Evolutionary conservation across 2,888 invertebrate genomes (phyloP), one percentile per base, ranked within the genome.

Genomic region (Tiphia femorata): DNA sequence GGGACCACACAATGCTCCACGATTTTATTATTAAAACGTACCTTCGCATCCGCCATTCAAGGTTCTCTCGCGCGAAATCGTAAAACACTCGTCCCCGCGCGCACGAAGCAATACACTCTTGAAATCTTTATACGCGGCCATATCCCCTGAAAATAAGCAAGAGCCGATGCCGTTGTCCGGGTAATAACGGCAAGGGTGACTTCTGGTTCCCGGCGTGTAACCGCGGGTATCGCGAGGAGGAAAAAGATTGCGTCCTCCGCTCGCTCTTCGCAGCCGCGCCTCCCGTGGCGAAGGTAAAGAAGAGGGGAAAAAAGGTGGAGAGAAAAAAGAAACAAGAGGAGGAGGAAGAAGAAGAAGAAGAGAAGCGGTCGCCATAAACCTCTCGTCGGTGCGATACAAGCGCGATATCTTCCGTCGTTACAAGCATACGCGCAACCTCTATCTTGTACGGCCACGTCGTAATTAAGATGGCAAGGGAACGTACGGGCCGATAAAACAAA

Each of bases 401-500:
- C 43, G 40, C 23, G 56, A 57, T 63, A 55, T 38, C 29, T 29
- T 40, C 43, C 20, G 63, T 41, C 47, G 35, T 55, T 58, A 41
- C 48, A 37, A 29, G 17, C 30, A 23, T 52, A 25, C 42, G 4
- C 8, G 16, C 29, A 43, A 27, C 40, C 17, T 25, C 48, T 37
- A 30, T 35, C 42, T 44, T 30, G 41, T 37, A 21, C 37, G 41
- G 52, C 54, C 41, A 33, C 37, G 12, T 50, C 50, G 56, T 59
- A 64, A 67, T 67, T 64, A 67, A 62, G 48, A 46, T 40, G 37
- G 25, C 41, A 42, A 23, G 38, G 48, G 54, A 51, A 58, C 49
- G 40, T 42, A 25, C 21, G n/a, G n/a, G 1, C 5, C n/a, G 53
- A 49, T 58, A 59, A 53, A 46, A 37, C 44, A 30, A 20, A 51